Evolutionary conservation across 1,140 invertebrate species (phyloP).

Genomic region (Agrypnia vestita): DNA sequence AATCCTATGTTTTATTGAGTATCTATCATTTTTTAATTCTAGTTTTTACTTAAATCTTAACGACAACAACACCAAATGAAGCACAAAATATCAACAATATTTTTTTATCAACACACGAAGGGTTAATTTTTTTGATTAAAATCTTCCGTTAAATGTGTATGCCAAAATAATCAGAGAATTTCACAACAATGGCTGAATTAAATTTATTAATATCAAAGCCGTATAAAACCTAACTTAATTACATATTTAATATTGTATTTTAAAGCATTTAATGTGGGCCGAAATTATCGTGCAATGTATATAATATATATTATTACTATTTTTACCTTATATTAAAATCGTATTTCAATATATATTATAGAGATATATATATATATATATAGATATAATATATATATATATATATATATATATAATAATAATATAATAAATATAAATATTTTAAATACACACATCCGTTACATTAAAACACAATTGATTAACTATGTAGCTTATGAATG

Average conservation of each 20-base stretch:
- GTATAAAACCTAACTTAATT: constrained; percentile 23
- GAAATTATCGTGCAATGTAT: constrained; percentile 14
- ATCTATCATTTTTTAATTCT: neutral
- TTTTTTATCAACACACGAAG: no score
- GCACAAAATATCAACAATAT: neutral
- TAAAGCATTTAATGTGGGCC: constrained; percentile 33
- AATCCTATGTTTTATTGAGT: neutral
- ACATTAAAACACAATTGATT: no score
- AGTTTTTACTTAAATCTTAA: neutral
- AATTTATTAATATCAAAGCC: constrained; percentile 24
- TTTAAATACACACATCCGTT: no score
- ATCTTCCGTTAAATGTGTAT: no score
- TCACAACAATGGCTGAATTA: neutral
- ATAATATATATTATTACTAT: neutral
- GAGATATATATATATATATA: no score
- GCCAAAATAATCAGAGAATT: neutral
- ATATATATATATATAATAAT: no score
- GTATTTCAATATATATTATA: neutral
- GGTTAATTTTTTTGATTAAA: no score
- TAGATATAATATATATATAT: no score
- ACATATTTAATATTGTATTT: constrained; percentile 13
- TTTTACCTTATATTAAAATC: neutral
- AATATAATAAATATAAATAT: no score
- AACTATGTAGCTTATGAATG: no score
- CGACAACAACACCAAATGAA: constrained; percentile 11